Evolutionary conservation across 2,113 vertebrate genomes (phyloP).

Genomic region (Geococcyx californianus): DNA sequence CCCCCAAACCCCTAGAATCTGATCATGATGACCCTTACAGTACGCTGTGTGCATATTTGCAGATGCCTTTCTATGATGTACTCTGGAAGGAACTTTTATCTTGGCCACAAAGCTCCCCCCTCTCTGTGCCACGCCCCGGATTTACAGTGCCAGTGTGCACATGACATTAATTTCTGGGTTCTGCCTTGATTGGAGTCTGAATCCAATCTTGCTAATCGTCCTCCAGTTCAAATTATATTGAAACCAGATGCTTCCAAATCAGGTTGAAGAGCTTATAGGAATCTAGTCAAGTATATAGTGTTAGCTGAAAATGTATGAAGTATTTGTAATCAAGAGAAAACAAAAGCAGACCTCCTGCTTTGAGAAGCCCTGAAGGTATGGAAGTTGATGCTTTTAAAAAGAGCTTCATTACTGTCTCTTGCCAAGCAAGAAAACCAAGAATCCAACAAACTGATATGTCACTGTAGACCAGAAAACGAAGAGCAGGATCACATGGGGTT

Average conservation of each 20-base stretch:
- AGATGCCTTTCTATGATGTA: background rate
- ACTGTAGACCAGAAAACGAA: background rate
- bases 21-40: conserved; percentile 45
- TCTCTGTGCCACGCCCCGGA: background rate
- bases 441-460: background rate
- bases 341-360: conserved; percentile 57
- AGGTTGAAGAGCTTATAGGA: conserved; percentile 49
- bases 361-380: conserved; percentile 49
- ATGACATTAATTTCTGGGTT: conserved; percentile 69
- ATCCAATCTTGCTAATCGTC: conserved; percentile 70
- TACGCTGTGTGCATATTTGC: background rate
- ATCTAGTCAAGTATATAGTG: conserved; percentile 19
- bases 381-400: background rate
- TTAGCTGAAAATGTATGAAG: conserved; percentile 25
- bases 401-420: conserved; percentile 19
- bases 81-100: conserved; percentile 6
- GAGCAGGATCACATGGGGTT: background rate
- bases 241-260: conserved; percentile 74
- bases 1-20: background rate
- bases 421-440: background rate
- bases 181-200: conserved; percentile 73
- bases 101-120: conserved; percentile 1
- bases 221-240: conserved; percentile 66
- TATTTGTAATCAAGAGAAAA: conserved; percentile 62
- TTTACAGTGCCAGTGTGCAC: conserved; percentile 44